Base-by-base conservation (phyloP, 2,888 invertebrate species). In the Temnothorax rugatulus region DNA sequence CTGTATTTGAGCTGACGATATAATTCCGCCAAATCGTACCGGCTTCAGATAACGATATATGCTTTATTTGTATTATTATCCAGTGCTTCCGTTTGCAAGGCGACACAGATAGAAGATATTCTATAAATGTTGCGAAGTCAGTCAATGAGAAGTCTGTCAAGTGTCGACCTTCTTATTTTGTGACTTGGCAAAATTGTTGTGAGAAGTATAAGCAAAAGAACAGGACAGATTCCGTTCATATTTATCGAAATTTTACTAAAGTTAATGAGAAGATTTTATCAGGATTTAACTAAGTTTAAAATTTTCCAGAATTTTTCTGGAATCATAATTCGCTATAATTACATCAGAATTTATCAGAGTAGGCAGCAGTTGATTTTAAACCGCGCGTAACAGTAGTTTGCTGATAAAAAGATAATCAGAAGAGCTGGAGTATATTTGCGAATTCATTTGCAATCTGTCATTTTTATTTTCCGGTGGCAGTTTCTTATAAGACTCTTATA, bases 31-130 rank as follows among this genome's bases (percentile, higher is more conserved):
- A 41, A 69, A 41, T 9, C 41, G 29, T n/a, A 34, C 34, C 44
- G n/a, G 47, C 59, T 57, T 11, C 5, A 81, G 79, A 73, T 81
- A 81, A 25, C 38, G n/a, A 59, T 79, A 71, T 34, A 29, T 29
- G 29, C 4, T 29, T 4, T 29, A 34, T 79, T 79, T 79, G 18
- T 15, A 47, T 25, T 59, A 71, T 71, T 47, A 47, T 47, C 34
- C 21, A 71, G 59, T 13, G 29, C 41, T 8, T 57, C 9, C 25
- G 18, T 50, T 63, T 75, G 47, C 21, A 59, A 29, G 1, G n/a
- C 5, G 8, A 25, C n/a, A 11, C 7, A 29, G 29, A 25, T 29
- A 38, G 2, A 15, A 25, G 41, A n/a, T 41, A n/a, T 63, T 52
- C 25, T 54, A 63, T n/a, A n/a, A n/a, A 52, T 25, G 54, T n/a